Percentiles rank a stretch among this genome's conserved stretches.
Evolutionary conservation across 2,797 vertebrate species (phyloP).

Genomic region (Galagoides demidoff): DNA sequence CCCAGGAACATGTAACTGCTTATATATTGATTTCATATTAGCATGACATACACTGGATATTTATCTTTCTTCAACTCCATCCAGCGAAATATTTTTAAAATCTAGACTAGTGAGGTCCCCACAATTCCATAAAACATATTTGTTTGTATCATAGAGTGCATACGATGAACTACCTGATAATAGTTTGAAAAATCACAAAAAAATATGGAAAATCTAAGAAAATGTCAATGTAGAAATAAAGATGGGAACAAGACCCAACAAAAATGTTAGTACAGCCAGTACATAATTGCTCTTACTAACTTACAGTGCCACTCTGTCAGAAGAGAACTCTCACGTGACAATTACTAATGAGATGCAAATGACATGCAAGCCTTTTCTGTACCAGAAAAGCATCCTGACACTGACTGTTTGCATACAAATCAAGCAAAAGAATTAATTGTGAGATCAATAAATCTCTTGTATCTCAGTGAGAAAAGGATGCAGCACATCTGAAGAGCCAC

Average conservation of each 20-base stretch:
- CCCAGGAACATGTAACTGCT: no score
- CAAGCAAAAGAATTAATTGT: conserved; percentile 20
- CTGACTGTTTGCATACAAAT: not conserved
- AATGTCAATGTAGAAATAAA: conserved; percentile 4
- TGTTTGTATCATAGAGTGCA: not conserved
- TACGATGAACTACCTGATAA: not conserved
- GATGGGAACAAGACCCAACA: not conserved
- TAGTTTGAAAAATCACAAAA: not conserved
- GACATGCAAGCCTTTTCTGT: not conserved
- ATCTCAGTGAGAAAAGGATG: conserved; percentile 34
- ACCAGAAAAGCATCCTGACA: conserved; percentile 11
- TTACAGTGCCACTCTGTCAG: not conserved
- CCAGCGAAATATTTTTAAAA: not conserved
- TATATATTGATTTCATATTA: no score
- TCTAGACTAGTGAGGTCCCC: not conserved
- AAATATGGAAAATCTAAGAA: not conserved
- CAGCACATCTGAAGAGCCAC: not conserved
- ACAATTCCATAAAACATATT: not conserved
- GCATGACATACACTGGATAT: no score
- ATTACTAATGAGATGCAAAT: conserved; percentile 47
- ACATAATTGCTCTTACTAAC: conserved; percentile 22
- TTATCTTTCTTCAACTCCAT: no score
- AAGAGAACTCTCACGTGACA: conserved; percentile 8
- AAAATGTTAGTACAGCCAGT: conserved; percentile 11
- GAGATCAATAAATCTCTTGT: conserved; percentile 58